phyloP scores from a whole-genome alignment of 2,888 invertebrate species.

The Ectemnius continuus region DNA sequence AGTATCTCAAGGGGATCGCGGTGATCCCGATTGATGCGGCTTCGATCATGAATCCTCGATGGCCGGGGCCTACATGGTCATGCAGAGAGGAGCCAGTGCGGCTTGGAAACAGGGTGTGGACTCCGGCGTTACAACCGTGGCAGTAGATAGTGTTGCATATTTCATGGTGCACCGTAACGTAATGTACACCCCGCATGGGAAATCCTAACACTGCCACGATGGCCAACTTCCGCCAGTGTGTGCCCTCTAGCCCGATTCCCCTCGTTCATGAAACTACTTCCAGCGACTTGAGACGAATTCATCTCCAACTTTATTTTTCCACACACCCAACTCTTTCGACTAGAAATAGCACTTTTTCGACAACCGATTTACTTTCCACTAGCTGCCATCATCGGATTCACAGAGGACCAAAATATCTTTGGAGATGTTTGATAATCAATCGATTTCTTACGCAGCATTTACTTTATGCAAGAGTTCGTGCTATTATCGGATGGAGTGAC shows the following conservation, averaged over 20 bases:
- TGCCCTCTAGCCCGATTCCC: conserved; percentile 43
- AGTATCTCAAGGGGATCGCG: neutral
- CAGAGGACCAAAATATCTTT: too few relatives aligned
- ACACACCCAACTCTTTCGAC: too few relatives aligned
- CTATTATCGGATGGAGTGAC: too few relatives aligned
- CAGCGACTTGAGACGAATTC: conserved; percentile 37
- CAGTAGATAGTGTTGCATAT: conserved; percentile 72
- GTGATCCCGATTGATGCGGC: conserved; percentile 36
- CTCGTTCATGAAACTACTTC: conserved; percentile 35
- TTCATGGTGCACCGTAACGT: conserved; percentile 72
- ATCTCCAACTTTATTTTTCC: neutral
- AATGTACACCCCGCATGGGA: conserved; percentile 75
- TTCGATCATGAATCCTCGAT: conserved; percentile 32
- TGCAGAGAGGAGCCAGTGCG: conserved; percentile 27
- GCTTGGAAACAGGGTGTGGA: conserved; percentile 59
- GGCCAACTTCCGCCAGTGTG: conserved; percentile 43
- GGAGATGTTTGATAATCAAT: too few relatives aligned
- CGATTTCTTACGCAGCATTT: too few relatives aligned
- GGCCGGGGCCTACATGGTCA: conserved; percentile 19
- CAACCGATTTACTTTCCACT: too few relatives aligned
- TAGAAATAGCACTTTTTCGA: too few relatives aligned
- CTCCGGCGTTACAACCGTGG: conserved; percentile 61
- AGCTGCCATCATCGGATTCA: too few relatives aligned
- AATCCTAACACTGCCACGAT: conserved; percentile 69
- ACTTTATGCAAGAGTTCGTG: too few relatives aligned